Evolutionary conservation across 2,113 vertebrate genomes (phyloP).

Genomic region (Anolis carolinensis): DNA sequence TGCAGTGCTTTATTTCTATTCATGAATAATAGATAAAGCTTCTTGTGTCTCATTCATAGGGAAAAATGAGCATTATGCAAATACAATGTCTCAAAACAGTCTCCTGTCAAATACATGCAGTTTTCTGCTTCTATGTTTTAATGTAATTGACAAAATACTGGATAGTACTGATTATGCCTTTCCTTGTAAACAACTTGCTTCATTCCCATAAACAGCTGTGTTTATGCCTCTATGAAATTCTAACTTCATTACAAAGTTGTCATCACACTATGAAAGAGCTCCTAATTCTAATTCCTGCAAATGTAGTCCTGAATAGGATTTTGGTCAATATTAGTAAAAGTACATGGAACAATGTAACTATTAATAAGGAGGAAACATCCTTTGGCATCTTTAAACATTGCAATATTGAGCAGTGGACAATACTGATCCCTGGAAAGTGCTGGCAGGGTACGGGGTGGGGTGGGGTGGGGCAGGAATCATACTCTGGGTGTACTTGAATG

Average conservation of each 20-base stretch:
- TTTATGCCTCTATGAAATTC: conserved; percentile 65
- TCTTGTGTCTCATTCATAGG: conserved; percentile 53
- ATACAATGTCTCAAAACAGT: conserved; percentile 58
- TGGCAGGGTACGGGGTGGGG: too few relatives aligned
- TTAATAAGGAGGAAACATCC: not conserved
- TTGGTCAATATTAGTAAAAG: not conserved
- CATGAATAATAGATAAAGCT: conserved; percentile 73
- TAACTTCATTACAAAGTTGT: conserved; percentile 66
- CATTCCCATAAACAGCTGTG: conserved; percentile 71
- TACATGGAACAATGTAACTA: not conserved
- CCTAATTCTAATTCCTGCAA: too few relatives aligned
- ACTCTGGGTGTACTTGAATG: too few relatives aligned
- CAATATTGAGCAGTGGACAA: too few relatives aligned
- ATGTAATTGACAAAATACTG: conserved; percentile 75
- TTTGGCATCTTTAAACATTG: too few relatives aligned
- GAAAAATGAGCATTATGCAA: conserved; percentile 62
- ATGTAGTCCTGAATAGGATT: not conserved
- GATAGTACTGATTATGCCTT: conserved; percentile 68
- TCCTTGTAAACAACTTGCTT: conserved; percentile 70
- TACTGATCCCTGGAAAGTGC: too few relatives aligned
- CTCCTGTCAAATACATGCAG: conserved; percentile 62
- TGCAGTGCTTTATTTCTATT: conserved; percentile 61
- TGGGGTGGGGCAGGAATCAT: too few relatives aligned
- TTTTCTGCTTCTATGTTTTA: conserved; percentile 71
- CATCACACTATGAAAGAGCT: conserved; percentile 50